Conservation (phyloP, 92 coral and sea anemone species). For the Blastomussa wellsi region DNA sequence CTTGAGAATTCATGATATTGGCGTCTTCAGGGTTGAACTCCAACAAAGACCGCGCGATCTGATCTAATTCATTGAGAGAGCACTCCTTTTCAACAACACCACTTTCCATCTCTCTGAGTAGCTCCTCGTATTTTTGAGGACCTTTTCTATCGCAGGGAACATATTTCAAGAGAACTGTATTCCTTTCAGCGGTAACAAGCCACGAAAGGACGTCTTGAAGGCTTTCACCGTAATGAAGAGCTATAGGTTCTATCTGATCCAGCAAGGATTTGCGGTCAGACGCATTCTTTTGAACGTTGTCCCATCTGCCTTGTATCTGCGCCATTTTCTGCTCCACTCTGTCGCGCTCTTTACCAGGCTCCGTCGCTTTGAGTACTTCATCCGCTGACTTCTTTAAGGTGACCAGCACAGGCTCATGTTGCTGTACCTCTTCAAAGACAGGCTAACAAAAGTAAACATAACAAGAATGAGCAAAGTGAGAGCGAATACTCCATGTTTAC, state of each 20-base stretch:
- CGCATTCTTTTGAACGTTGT: slow-evolving; percentile 64
- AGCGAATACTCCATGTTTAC: not conserved
- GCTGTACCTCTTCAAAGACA: slow-evolving; percentile 72
- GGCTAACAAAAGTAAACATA: slow-evolving; percentile 51
- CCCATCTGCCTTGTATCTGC: slow-evolving; percentile 79
- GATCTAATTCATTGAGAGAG: slow-evolving; percentile 60
- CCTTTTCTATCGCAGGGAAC: slow-evolving; percentile 82
- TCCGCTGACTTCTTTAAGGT: slow-evolving; percentile 78
- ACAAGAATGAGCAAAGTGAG: not conserved
- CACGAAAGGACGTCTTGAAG: slow-evolving; percentile 77
- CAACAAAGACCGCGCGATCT: slow-evolving; percentile 65
- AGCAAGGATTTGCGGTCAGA: slow-evolving; percentile 75
- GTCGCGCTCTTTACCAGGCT: slow-evolving; percentile 86
- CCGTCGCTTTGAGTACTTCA: slow-evolving; percentile 64
- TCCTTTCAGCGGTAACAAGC: slow-evolving; percentile 78
- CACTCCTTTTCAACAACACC: slow-evolving; percentile 59
- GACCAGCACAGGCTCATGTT: slow-evolving; percentile 81
- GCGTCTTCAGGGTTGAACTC: slow-evolving; percentile 77
- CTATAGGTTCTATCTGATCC: slow-evolving; percentile 84
- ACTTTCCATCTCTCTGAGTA: slow-evolving; percentile 67
- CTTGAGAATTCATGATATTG: slow-evolving; percentile 62
- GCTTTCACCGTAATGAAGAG: slow-evolving; percentile 69
- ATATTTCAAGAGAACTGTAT: slow-evolving; percentile 63
- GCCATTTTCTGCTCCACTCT: slow-evolving; percentile 75
- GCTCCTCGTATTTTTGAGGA: slow-evolving; percentile 67